A percentile compares a stretch with the other conserved stretches of the same genome.
Evolutionary conservation across 1,140 invertebrate species (phyloP).

Genomic region (Drosophila athabasca): DNA sequence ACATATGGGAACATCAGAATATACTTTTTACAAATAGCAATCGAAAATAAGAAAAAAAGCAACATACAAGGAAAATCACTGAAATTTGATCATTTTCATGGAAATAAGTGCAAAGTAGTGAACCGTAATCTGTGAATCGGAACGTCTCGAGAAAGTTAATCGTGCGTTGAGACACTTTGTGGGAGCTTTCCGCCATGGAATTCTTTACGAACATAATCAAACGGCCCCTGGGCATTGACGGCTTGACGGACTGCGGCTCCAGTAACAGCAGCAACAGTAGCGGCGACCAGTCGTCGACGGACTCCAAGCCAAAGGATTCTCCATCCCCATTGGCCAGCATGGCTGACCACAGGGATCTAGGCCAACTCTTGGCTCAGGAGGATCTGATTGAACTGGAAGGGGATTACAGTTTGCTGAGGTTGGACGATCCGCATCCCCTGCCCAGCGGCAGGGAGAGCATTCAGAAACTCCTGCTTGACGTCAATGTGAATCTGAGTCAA

Average conservation of each 20-base stretch:
- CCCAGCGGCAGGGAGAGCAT: conserved; percentile 36
- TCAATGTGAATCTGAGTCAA: conserved; percentile 66
- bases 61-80: conserved; percentile 27
- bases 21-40: too few relatives aligned
- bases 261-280: not conserved
- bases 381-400: conserved; percentile 47
- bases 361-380: conserved; percentile 40
- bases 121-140: conserved; percentile 34
- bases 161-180: conserved; percentile 50
- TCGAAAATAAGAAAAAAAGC: conserved; percentile 16
- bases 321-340: not conserved
- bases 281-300: not conserved
- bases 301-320: not conserved
- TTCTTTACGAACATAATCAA: conserved; percentile 75
- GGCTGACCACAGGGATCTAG: conserved; percentile 23
- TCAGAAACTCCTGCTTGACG: conserved; percentile 49
- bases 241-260: not conserved
- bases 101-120: conserved; percentile 34
- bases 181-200: conserved; percentile 53
- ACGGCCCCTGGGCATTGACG: conserved; percentile 65
- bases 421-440: not conserved
- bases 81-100: conserved; percentile 36
- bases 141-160: conserved; percentile 40
- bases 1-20: conserved; percentile 39
- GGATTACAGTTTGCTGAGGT: conserved; percentile 35